Evolutionary conservation across 2,888 invertebrate genomes (phyloP).

Genomic region (Pyrrhosoma nymphula): DNA sequence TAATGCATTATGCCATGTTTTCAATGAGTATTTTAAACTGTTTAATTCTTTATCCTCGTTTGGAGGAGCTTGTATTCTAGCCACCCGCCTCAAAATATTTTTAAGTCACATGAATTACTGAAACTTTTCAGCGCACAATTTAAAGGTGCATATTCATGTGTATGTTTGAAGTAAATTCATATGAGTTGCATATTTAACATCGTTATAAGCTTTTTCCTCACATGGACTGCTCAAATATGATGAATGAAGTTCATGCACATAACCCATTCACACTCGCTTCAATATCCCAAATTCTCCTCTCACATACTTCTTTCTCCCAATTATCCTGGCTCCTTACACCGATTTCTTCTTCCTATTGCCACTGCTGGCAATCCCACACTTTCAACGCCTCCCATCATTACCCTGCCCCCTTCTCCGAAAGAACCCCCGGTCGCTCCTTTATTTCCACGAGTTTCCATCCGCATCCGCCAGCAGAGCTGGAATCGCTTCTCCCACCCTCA

Average conservation of each 20-base stretch:
- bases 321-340: background rate
- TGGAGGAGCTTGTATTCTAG: no score
- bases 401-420: background rate
- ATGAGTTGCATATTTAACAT: background rate
- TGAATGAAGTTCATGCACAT: no score
- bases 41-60: no score
- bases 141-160: no score
- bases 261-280: no score
- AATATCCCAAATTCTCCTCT: background rate
- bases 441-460: slow-evolving; percentile 33
- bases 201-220: background rate
- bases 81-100: no score
- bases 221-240: background rate
- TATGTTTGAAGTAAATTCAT: no score
- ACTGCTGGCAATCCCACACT: background rate
- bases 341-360: background rate
- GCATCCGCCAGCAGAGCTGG: slow-evolving; percentile 10
- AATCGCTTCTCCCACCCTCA: background rate
- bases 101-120: no score
- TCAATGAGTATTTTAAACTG: no score
- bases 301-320: background rate
- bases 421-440: background rate
- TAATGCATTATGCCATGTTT: no score
- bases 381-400: background rate
- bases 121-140: no score